Conservation (phyloP, 2,888 invertebrate genomes). For the Uloborus plumipes region DNA sequence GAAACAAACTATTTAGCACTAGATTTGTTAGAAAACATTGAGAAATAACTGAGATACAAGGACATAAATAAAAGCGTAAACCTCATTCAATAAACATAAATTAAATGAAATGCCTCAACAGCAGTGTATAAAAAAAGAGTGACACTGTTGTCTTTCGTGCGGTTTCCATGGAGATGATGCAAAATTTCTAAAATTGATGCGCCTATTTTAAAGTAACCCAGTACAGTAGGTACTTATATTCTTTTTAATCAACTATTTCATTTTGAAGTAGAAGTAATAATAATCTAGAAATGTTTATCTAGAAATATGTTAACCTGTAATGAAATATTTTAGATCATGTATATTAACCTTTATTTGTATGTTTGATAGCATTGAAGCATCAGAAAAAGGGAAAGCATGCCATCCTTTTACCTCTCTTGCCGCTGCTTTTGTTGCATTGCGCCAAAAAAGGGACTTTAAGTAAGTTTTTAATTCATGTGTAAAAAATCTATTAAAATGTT, state of each 20-base stretch:
- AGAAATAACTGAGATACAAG: too few relatives aligned
- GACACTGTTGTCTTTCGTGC: too few relatives aligned
- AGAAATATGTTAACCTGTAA: background rate
- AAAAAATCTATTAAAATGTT: background rate
- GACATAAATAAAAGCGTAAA: too few relatives aligned
- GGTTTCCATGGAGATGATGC: too few relatives aligned
- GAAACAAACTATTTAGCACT: too few relatives aligned
- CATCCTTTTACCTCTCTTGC: slow-evolving; percentile 68
- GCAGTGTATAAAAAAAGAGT: too few relatives aligned
- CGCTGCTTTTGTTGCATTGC: slow-evolving; percentile 69
- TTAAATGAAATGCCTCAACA: too few relatives aligned
- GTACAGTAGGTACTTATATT: background rate
- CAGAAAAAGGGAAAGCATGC: slow-evolving; percentile 69
- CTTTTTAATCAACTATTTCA: background rate
- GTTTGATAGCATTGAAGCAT: slow-evolving; percentile 68
- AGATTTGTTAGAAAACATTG: too few relatives aligned
- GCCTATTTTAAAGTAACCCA: too few relatives aligned
- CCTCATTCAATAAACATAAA: too few relatives aligned
- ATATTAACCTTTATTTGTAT: background rate
- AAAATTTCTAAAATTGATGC: too few relatives aligned
- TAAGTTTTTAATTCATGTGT: slow-evolving; percentile 62
- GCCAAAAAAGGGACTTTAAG: slow-evolving; percentile 68
- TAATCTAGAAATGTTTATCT: background rate
- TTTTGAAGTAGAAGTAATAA: too few relatives aligned
- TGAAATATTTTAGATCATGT: background rate